A percentile compares a stretch with the other conserved stretches of the same genome.
These are phyloP conservation scores for Periophthalmus modestus DNA, from an alignment of 2,113 vertebrate species.

Conservation along the genomic window DNA sequence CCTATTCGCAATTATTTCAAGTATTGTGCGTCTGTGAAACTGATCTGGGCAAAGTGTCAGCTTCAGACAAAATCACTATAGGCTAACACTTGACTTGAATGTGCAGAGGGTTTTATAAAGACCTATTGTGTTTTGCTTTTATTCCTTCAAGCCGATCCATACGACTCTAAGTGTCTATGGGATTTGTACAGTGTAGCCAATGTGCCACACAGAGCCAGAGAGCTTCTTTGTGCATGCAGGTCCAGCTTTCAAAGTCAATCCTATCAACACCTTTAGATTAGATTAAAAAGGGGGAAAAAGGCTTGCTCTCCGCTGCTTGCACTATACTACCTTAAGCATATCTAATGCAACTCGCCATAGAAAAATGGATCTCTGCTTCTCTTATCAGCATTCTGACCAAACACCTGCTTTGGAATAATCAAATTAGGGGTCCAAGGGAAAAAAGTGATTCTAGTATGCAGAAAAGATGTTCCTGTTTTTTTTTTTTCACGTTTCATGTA, in stretches of 20 bases:
- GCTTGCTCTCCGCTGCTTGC: conserved; percentile 7
- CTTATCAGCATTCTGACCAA: conserved; percentile 72
- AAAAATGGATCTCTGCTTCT: conserved; percentile 19
- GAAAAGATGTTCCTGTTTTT: too few species aligned
- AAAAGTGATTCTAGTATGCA: background rate
- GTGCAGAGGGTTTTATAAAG: background rate
- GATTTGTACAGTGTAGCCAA: background rate
- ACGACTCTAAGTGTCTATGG: conserved; percentile 19
- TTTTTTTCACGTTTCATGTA: too few species aligned
- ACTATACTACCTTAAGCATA: conserved; percentile 31
- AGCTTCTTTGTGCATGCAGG: conserved; percentile 23
- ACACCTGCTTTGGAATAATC: conserved; percentile 75
- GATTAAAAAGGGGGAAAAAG: conserved; percentile 32
- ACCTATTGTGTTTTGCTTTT: background rate
- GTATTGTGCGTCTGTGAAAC: background rate
- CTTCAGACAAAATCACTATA: conserved; percentile 13
- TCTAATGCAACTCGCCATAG: conserved; percentile 48
- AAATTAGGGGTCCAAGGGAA: conserved; percentile 62
- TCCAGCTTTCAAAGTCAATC: conserved; percentile 43
- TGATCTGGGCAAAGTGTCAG: conserved; percentile 14
- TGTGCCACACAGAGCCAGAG: background rate
- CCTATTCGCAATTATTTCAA: background rate
- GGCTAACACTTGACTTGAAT: conserved; percentile 5
- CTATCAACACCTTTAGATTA: conserved; percentile 44
- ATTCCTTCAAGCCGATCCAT: conserved; percentile 11